These are phyloP conservation scores for Antheraea mylitta DNA, from an alignment of 1,140 invertebrate genomes.

Conservation along the genomic window DNA sequence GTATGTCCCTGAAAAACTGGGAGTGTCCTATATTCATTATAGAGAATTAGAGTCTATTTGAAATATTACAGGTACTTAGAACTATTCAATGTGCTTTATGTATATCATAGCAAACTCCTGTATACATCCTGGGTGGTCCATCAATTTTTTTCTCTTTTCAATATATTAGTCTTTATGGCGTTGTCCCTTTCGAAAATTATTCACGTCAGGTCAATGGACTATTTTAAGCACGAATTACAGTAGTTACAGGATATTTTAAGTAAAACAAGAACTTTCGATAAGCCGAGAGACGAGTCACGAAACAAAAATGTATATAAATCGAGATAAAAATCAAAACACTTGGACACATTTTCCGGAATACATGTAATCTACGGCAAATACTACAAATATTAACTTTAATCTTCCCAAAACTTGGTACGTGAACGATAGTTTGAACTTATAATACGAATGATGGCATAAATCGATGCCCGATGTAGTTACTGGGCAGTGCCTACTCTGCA, in stretches of 20 bases:
- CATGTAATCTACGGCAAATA: not conserved
- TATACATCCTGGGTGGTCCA: not conserved
- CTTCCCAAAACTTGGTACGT: not conserved
- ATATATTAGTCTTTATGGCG: not conserved
- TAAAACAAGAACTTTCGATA: not conserved
- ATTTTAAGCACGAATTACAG: not conserved
- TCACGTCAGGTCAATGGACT: slow-evolving; percentile 8
- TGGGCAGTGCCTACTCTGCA: slow-evolving; percentile 32
- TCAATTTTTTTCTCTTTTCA: slow-evolving; percentile 1
- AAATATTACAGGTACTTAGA: not conserved
- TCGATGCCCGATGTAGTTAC: slow-evolving; percentile 40
- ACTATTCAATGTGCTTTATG: not conserved
- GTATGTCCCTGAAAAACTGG: too few species aligned
- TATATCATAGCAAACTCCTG: not conserved
- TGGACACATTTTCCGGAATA: not conserved
- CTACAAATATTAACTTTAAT: not conserved
- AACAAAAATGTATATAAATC: not conserved
- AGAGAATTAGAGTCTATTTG: too few species aligned
- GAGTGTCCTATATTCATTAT: too few species aligned
- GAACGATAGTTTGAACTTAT: not conserved
- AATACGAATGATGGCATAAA: slow-evolving; percentile 14
- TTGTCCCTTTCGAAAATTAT: slow-evolving; percentile 4
- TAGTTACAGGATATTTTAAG: not conserved
- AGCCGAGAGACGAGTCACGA: not conserved
- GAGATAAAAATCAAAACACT: not conserved